Conservation (phyloP, 2,888 invertebrate species). For the Drosophila suboccidentalis region DNA sequence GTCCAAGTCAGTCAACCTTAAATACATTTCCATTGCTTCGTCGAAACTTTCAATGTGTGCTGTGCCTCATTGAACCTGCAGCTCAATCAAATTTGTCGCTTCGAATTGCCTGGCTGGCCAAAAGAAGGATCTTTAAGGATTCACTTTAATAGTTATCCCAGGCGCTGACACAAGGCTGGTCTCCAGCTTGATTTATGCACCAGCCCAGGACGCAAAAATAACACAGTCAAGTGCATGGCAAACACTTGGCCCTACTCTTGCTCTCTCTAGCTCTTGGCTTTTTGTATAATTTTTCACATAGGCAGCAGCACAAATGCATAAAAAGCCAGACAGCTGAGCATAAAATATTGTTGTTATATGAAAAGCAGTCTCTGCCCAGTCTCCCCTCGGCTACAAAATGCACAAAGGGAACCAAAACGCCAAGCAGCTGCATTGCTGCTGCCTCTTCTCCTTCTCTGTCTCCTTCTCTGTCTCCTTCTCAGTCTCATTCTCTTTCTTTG, state of each 20-base stretch:
- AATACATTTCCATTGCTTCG: slow-evolving; percentile 33
- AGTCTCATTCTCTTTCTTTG: slow-evolving; percentile 20
- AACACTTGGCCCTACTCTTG: slow-evolving; percentile 69
- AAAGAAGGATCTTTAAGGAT: slow-evolving; percentile 53
- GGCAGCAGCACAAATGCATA: slow-evolving; percentile 79
- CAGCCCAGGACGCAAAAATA: slow-evolving; percentile 66
- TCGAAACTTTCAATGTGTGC: slow-evolving; percentile 10
- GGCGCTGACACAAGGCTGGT: slow-evolving; percentile 10
- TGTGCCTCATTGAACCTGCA: slow-evolving; percentile 49
- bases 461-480: slow-evolving; percentile 30
- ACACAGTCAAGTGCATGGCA: slow-evolving; percentile 81
- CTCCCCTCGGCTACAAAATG: not conserved
- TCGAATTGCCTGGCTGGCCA: slow-evolving; percentile 24
- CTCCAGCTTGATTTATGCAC: slow-evolving; percentile 72
- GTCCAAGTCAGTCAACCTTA: slow-evolving; percentile 44
- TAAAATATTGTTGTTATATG: slow-evolving; percentile 82
- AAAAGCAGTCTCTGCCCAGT: slow-evolving; percentile 62
- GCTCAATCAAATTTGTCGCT: slow-evolving; percentile 70
- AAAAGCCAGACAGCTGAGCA: slow-evolving; percentile 82
- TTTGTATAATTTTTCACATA: slow-evolving; percentile 81
- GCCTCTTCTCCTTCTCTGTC: not conserved
- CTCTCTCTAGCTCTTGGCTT: slow-evolving; percentile 45
- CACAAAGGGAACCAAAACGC: slow-evolving; percentile 45
- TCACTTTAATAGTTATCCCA: slow-evolving; percentile 51
- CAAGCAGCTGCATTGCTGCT: slow-evolving; percentile 61